These are phyloP conservation scores for Naja naja DNA, from an alignment of 2,113 vertebrate genomes.

Conservation along the genomic window DNA sequence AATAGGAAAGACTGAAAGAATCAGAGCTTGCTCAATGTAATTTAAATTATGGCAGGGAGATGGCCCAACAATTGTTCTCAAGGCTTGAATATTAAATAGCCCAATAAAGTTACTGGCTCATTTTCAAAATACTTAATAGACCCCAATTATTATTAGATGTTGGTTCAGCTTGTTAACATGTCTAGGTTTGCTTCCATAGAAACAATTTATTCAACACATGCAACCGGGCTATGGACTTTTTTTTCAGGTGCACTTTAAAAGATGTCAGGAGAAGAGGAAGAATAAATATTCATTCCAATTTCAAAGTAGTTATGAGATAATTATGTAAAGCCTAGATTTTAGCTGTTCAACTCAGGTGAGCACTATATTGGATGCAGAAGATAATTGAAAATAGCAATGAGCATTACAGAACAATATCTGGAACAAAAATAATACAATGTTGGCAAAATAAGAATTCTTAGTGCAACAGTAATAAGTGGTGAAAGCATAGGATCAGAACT, in stretches of 20 bases:
- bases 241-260: background rate
- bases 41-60: background rate
- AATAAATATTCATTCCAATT: background rate
- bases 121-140: background rate
- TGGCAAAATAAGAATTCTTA: background rate
- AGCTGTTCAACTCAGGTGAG: background rate
- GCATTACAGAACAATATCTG: background rate
- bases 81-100: background rate
- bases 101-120: background rate
- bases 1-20: background rate
- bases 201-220: background rate
- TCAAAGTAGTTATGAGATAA: background rate
- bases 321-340: background rate
- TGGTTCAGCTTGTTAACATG: background rate
- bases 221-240: background rate
- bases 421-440: background rate
- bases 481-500: background rate
- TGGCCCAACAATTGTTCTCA: background rate
- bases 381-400: background rate
- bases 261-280: background rate
- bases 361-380: background rate
- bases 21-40: background rate
- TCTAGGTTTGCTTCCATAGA: background rate
- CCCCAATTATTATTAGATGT: background rate
- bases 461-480: background rate